Evolutionary conservation across 2,888 invertebrate species (phyloP), one percentile per base, ranked within the genome.

Genomic region (Idaea straminata): DNA sequence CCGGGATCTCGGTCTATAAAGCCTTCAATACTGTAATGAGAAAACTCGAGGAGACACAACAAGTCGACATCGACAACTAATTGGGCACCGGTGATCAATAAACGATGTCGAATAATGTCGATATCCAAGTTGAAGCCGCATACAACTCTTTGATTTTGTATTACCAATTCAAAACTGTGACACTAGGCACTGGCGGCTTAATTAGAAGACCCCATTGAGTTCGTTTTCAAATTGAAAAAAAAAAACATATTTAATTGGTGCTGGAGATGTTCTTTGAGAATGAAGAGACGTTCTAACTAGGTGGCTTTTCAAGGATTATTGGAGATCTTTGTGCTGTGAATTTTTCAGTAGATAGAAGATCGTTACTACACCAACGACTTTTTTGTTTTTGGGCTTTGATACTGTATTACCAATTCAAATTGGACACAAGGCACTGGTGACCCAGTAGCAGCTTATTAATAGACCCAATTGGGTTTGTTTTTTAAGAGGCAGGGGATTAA

Each of bases 81-180:
- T 73, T 75, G 73, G 74, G 66, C 68, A 66, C 64, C 61, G 61
- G 61, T 57, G 64, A 73, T 74, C 75, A 69, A 73, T 71, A 74
- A 72, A 66, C 65, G 69, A 73, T 75, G 47, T 47, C 47, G 47
- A 10, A 13, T 25, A 25, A 25, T 25, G 25, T 25, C 25, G 25
- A 25, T 47, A 47, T 47, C 63, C 66, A 71, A 70, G 68, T 68
- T 69, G 71, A 72, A 71, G 68, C 66, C 66, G 68, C 72, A 73
- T 72, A 68, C 68, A 73, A 84, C 81, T 87, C 91, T 91, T 91
- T 91, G 90, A 89, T 82, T 83, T 79, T 80, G 80, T 84, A 82
- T 91, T 90, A 89, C 89, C 89, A 91, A 91, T 91, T 91, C 90
- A 89, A 84, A 90, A 85, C 79, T 72, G 70, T 75, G 80, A 70